Conservation (phyloP, 2,797 vertebrate species). For the Paratrypauchen microcephalus region DNA sequence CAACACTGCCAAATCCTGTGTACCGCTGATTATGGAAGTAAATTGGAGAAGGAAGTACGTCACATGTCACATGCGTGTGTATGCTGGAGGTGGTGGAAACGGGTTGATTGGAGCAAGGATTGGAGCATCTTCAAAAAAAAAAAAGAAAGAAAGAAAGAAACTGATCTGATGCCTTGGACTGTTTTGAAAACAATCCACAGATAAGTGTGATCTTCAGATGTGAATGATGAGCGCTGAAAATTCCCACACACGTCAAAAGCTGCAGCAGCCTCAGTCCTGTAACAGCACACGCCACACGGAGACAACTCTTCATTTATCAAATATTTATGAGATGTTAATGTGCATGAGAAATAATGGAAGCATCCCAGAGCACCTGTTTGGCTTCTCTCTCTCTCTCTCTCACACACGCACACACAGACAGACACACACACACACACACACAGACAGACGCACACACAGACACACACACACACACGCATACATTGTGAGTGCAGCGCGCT, state of each 20-base stretch:
- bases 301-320: slow-evolving; percentile 59
- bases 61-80: too few species aligned
- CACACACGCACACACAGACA: background rate
- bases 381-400: slow-evolving; percentile 43
- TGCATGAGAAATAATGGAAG: slow-evolving; percentile 29
- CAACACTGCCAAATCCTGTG: too few species aligned
- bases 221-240: background rate
- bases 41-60: too few species aligned
- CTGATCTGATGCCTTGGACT: background rate
- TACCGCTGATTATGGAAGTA: too few species aligned
- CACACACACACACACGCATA: background rate
- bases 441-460: background rate
- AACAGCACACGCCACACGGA: slow-evolving; percentile 53
- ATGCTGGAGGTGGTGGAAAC: too few species aligned
- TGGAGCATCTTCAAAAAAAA: too few species aligned
- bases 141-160: too few species aligned
- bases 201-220: background rate
- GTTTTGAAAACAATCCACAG: background rate
- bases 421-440: background rate
- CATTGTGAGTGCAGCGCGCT: too few species aligned
- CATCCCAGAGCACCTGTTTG: slow-evolving; percentile 53
- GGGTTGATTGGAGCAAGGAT: too few species aligned
- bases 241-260: slow-evolving; percentile 8
- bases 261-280: slow-evolving; percentile 23
- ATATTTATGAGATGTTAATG: slow-evolving; percentile 69